Evolutionary conservation across 2,113 vertebrate genomes (phyloP).

Genomic region (Calypte anna): DNA sequence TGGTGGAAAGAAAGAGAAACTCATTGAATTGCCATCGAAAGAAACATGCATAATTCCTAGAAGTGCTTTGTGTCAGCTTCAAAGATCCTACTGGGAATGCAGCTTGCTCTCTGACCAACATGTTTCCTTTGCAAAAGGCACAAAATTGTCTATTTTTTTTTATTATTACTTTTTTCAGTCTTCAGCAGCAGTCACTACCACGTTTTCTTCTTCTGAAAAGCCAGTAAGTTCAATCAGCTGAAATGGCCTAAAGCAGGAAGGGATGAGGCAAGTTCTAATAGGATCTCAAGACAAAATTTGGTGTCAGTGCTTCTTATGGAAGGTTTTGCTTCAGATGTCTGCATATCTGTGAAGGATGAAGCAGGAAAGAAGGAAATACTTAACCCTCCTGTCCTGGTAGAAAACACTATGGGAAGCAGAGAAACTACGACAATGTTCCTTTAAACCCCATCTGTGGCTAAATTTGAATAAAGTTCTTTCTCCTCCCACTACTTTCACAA

Average conservation of each 20-base stretch:
- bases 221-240: neutral
- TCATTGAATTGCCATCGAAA: conserved; percentile 33
- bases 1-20: neutral
- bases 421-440: neutral
- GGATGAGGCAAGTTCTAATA: neutral
- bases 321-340: neutral
- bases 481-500: neutral
- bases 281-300: neutral
- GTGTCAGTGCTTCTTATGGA: neutral
- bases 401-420: neutral
- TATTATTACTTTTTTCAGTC: neutral
- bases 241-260: neutral
- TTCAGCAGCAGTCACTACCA: neutral
- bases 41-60: conserved; percentile 57
- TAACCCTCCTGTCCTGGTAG: neutral
- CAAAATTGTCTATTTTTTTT: neutral
- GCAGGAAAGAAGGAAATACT: neutral
- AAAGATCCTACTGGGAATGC: conserved; percentile 49
- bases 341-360: neutral
- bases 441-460: neutral
- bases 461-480: neutral
- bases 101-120: conserved; percentile 38
- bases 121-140: conserved; percentile 25
- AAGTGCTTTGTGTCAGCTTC: conserved; percentile 60
- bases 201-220: neutral